Evolutionary conservation across 2,888 invertebrate genomes (phyloP), one percentile per base, ranked within the genome.

Genomic region (Sisyra nigra): DNA sequence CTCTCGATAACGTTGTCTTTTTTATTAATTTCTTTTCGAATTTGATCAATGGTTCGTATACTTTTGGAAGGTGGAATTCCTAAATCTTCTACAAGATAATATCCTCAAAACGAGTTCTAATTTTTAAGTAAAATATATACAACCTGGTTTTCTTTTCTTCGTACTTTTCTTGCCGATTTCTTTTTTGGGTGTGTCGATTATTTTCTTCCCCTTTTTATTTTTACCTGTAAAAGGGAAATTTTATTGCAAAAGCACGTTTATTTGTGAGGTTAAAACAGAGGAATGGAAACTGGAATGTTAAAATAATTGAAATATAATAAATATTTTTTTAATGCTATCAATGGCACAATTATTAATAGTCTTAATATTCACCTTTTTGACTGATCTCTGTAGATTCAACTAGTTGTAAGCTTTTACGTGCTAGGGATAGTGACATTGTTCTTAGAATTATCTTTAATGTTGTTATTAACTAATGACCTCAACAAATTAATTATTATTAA

Each of bases 401-500:
- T 35, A 61, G 46, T 44, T 54, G 54, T 46, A 61, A 54, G 45
- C 56, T 55, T 50, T 59, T 55, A 43, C 55, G 52, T 42, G 60
- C 58, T 41, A 61, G 48, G 8, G 58, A 52, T 32, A 57, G 52
- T 48, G 59, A 60, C 61, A 61, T 61, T 48, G 8, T 24, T 24
- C 24, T 34, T 34, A 15, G 7, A 7, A 34, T 34, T 24, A 24
- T 24, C 24, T 24, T 24, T 7, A 24, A 24, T 13, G 33, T 33
- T 33, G 9, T 13, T 33, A 5, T 33, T 33, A 33, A 33, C 9
- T 24, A 24, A 24, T 24, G 24, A 24, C 24, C 24, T 24, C 24
- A 24, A 7, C n/a, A 24, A 33, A 14, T 33, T 33, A 33, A 13
- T 24, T 24, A 24, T 24, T 24, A 5, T 24, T 5, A 24, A 24